Evolutionary conservation across 2,888 invertebrate genomes (phyloP), one percentile per base, ranked within the genome.

Genomic region (Gasteruption jaculator): DNA sequence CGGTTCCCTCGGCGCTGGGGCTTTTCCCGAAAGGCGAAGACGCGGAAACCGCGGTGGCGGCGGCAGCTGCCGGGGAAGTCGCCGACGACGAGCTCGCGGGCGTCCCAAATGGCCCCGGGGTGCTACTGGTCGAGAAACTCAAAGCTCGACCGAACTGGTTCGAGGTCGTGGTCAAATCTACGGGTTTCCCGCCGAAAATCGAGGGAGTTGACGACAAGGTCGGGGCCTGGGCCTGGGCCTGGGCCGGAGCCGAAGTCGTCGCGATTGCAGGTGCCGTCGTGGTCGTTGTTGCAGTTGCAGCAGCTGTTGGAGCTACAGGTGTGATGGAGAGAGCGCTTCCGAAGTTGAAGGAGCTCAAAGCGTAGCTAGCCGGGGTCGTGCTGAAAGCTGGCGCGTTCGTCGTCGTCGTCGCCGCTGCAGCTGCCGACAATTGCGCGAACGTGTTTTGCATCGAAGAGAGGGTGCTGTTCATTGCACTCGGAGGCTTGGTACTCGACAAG

Each of bases 21-120:
- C 36, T 44, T 19, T 30, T 36, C 1, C 53, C 56, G 11, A 54
- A 54, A n/a, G 33, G 14, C 1, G 33, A 1, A 33, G 39, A 18
- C 5, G 26, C 14, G 8, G 39, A 2, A 8, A 24, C n/a, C 24
- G 24, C n/a, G n/a, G n/a, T n/a, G n/a, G n/a, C n/a, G n/a, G n/a
- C n/a, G n/a, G n/a, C n/a, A n/a, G n/a, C n/a, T n/a, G n/a, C n/a
- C n/a, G n/a, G n/a, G n/a, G n/a, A n/a, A n/a, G n/a, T n/a, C n/a
- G n/a, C n/a, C n/a, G n/a, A n/a, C n/a, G n/a, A n/a, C 10, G 24
- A 10, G 7, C 7, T 7, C 7, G 29, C 6, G 6, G 29, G 6
- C 6, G 29, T n/a, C n/a, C n/a, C n/a, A n/a, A n/a, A n/a, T n/a
- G n/a, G n/a, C n/a, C n/a, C n/a, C n/a, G n/a, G n/a, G n/a, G n/a